Base-by-base conservation (phyloP, 2,113 vertebrate genomes). In the Eulacestoma nigropectus region DNA sequence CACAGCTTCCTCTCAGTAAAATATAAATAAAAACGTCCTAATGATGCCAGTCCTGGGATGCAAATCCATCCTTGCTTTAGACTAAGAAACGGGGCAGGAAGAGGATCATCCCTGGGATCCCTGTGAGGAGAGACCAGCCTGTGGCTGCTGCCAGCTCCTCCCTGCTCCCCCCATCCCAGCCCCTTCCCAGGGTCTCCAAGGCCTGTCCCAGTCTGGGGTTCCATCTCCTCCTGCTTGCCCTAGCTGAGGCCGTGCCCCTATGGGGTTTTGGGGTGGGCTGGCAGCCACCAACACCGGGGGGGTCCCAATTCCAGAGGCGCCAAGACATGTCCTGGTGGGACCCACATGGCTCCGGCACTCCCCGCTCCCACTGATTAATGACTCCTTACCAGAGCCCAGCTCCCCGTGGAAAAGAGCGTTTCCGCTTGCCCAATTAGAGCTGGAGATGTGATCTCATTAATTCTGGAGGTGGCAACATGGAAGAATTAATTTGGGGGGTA, bases 361-460 rank as follows among this genome's bases (percentile, higher is more conserved):
- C 60, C 27, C 0, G 0, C 67, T 91, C 59, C 62, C 5, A 0
- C 73, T 96, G 92, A 96, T 94, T 90, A 92, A 96, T 82, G 93
- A 21, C 78, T 95, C 37, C 53, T 63, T 15, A 22, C 2, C 63
- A 50, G 63, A 73, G 63, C 72, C 14, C 29, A 60, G 68, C 63
- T 93, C 86, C 83, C 76, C 3, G 26, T 64, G 96, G 96, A 84
- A 96, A 87, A 78, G 42, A 76, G 29, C 4, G 0, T 94, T 97
- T 95, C 85, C 32, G 1, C 16, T 84, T 50, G 70, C 69, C 93
- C 93, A 96, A 92, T 96, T 94, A 93, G 88, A 78, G 82, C 80
- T 64, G 23, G 86, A 75, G 92, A 70, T 4, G 0, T 84, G 91
- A 78, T 93, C 96, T 95, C 86, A 90, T 92, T 96, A 86, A 86